A percentile compares a stretch with the other conserved stretches of the same genome.
phyloP scores from a whole-genome alignment of 2,113 vertebrate genomes.

The Lichenostomus cassidix region DNA sequence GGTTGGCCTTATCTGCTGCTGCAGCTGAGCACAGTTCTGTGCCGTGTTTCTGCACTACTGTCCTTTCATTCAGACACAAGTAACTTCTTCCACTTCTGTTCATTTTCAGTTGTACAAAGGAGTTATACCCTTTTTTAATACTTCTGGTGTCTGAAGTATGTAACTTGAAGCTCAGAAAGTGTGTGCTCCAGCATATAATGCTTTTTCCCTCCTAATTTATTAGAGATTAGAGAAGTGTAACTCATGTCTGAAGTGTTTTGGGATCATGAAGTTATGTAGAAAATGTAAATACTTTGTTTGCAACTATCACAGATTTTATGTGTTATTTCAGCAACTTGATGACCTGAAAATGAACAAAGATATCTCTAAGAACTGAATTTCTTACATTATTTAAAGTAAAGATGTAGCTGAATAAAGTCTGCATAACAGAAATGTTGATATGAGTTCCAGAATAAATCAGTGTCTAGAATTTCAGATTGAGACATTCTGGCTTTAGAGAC shows the following conservation, averaged over 20 bases:
- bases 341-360: background rate
- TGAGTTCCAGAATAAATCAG: background rate
- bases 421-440: background rate
- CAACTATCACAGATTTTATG: background rate
- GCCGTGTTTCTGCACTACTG: background rate
- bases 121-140: background rate
- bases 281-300: background rate
- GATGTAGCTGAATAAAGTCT: background rate
- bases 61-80: background rate
- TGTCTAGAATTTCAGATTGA: background rate
- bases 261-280: background rate
- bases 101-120: background rate
- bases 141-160: background rate
- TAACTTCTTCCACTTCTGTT: background rate
- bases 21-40: background rate
- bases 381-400: background rate
- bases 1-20: background rate
- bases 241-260: background rate
- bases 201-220: background rate
- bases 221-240: background rate
- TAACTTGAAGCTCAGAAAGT: background rate
- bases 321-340: background rate
- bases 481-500: background rate
- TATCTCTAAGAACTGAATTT: background rate
- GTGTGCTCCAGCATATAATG: background rate